Percentiles rank a stretch among this genome's conserved stretches.
These are phyloP conservation scores for Pocillopora damicornis DNA, from an alignment of 64 coral and sea anemone species.

Conservation along the genomic window DNA sequence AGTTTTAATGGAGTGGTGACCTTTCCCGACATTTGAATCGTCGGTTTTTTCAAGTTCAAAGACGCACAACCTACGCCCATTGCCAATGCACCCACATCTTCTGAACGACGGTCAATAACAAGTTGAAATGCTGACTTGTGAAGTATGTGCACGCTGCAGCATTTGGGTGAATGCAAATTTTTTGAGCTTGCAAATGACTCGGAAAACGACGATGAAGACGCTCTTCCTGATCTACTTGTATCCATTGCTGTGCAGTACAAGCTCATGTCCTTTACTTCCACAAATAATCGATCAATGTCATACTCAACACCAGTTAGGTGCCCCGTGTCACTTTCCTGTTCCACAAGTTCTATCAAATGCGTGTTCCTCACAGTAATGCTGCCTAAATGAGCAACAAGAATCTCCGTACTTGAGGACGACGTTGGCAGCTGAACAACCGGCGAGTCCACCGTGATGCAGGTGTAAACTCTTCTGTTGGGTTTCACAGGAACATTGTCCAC, in stretches of 20 bases:
- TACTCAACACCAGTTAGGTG: conserved; percentile 32
- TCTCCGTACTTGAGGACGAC: conserved; percentile 62
- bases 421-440: conserved; percentile 81
- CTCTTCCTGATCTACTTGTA: not conserved
- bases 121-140: conserved; percentile 83
- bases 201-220: conserved; percentile 36
- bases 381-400: conserved; percentile 88
- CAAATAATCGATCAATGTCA: conserved; percentile 83
- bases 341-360: conserved; percentile 68
- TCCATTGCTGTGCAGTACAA: conserved; percentile 66
- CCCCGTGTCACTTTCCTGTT: conserved; percentile 40
- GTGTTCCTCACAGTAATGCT: conserved; percentile 86
- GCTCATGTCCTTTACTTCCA: conserved; percentile 96
- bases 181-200: conserved; percentile 59
- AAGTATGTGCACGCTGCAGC: conserved; percentile 71
- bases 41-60: conserved; percentile 55
- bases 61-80: not conserved
- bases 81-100: not conserved
- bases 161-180: conserved; percentile 47
- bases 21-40: conserved; percentile 62
- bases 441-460: conserved; percentile 73
- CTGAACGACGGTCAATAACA: conserved; percentile 77
- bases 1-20: conserved; percentile 77
- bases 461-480: conserved; percentile 65
- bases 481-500: conserved; percentile 42